Evolutionary conservation across 2,888 invertebrate species (phyloP), one percentile per base, ranked within the genome.

Genomic region (Choreutis nemorana): DNA sequence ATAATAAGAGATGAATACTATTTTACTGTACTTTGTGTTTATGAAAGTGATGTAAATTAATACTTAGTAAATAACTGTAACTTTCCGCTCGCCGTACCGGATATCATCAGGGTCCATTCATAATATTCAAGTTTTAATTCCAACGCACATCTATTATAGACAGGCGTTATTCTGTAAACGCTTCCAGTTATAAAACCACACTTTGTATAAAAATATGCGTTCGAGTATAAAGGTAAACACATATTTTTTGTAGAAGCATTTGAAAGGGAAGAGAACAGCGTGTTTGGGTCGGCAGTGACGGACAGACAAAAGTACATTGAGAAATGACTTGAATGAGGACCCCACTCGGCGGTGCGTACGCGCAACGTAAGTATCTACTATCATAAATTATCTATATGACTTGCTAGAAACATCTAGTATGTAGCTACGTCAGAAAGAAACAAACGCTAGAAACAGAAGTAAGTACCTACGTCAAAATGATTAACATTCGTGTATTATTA

Each of bases 221-320:
- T 73, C 64, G 56, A 72, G 62, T 73, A 73, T 73, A 72, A 78
- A 75, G 66, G 73, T 78, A 78, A 78, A 78, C 75, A 78, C 68
- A 63, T 65, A 53, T 66, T 72, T 78, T 57, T 77, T n/a, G n/a
- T n/a, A n/a, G n/a, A n/a, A n/a, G n/a, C n/a, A n/a, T n/a, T 73
- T 65, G 50, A 47, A 54, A 42, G 55, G 42, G 53, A 54, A 58
- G 41, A 75, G 70, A 77, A 66, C 75, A 77, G 53, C 52, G 47
- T 77, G 73, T 78, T 77, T 75, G 70, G 70, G 70, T 58, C 57
- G 55, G 51, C 61, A 64, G 56, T 77, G 75, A 71, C 71, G 62
- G 58, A 47, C 42, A 44, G 44, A 77, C 65, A 77, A 78, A 55
- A 46, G 61, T 45, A 73, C 75, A 75, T 73, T 67, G 54, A 61